These are phyloP conservation scores for Eristalis intricaria DNA, from an alignment of 2,888 invertebrate species.

Conservation along the genomic window DNA sequence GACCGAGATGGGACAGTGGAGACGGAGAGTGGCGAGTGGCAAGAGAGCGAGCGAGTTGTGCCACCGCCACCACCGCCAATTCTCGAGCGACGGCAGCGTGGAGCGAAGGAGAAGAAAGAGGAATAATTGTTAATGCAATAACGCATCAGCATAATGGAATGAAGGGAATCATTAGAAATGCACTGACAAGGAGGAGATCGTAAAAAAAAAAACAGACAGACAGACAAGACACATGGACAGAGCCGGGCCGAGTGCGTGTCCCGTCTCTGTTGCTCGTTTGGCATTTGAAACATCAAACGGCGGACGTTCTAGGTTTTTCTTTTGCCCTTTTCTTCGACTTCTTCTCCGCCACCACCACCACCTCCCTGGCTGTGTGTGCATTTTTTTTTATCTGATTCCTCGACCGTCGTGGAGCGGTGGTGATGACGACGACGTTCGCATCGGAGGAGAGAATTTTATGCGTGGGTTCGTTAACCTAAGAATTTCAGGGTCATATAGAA, in stretches of 20 bases:
- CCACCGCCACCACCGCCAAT: constrained; percentile 32
- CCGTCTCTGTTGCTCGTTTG: constrained; percentile 26
- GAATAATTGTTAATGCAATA: constrained; percentile 57
- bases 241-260: background rate
- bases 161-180: constrained; percentile 43
- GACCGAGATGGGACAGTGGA: background rate
- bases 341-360: background rate
- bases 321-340: constrained; percentile 20
- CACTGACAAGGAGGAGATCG: constrained; percentile 33
- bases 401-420: background rate
- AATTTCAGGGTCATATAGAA: constrained; percentile 76
- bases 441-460: constrained; percentile 50
- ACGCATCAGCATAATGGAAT: constrained; percentile 51
- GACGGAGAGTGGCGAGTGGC: background rate
- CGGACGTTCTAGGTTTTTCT: constrained; percentile 23
- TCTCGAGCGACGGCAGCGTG: background rate
- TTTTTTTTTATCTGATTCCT: constrained; percentile 35
- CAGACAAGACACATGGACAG: background rate
- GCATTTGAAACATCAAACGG: background rate
- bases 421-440: constrained; percentile 30
- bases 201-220: constrained; percentile 25
- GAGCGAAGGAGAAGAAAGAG: background rate
- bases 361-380: constrained; percentile 35
- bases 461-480: constrained; percentile 76
- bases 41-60: too few species aligned